Evolutionary conservation across 2,888 invertebrate species (phyloP).

Genomic region (Proisotoma minuta): DNA sequence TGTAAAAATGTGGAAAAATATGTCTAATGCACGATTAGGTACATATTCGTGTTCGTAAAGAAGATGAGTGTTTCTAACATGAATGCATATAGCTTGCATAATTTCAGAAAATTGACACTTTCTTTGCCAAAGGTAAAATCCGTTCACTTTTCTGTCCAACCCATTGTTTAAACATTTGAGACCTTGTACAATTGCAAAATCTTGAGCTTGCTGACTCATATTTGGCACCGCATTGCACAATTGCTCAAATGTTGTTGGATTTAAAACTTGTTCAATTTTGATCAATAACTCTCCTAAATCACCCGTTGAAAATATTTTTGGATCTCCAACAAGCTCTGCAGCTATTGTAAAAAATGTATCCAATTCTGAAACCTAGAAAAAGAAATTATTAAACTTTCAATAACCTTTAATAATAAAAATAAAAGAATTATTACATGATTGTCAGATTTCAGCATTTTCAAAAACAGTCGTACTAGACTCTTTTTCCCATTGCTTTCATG

Average conservation of each 20-base stretch:
- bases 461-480: slow-evolving; percentile 20
- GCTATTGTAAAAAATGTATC: slow-evolving; percentile 38
- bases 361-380: slow-evolving; percentile 27
- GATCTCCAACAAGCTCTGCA: slow-evolving; percentile 28
- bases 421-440: slow-evolving; percentile 26
- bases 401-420: slow-evolving; percentile 2
- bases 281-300: slow-evolving; percentile 22
- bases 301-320: slow-evolving; percentile 18
- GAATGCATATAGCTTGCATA: neutral
- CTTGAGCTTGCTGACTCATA: slow-evolving; percentile 32
- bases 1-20: slow-evolving; percentile 20
- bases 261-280: slow-evolving; percentile 24
- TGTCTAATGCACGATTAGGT: slow-evolving; percentile 26
- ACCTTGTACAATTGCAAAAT: slow-evolving; percentile 35
- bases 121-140: slow-evolving; percentile 21
- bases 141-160: slow-evolving; percentile 19
- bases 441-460: slow-evolving; percentile 25
- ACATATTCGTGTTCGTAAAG: slow-evolving; percentile 39
- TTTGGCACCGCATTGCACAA: slow-evolving; percentile 17
- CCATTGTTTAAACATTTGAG: slow-evolving; percentile 30
- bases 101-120: neutral
- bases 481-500: slow-evolving; percentile 25
- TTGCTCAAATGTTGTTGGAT: slow-evolving; percentile 21
- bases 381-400: neutral
- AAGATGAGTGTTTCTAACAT: slow-evolving; percentile 21